These are phyloP conservation scores for Gallinago jamesoni DNA, from an alignment of 2,113 vertebrate species.

Conservation along the genomic window DNA sequence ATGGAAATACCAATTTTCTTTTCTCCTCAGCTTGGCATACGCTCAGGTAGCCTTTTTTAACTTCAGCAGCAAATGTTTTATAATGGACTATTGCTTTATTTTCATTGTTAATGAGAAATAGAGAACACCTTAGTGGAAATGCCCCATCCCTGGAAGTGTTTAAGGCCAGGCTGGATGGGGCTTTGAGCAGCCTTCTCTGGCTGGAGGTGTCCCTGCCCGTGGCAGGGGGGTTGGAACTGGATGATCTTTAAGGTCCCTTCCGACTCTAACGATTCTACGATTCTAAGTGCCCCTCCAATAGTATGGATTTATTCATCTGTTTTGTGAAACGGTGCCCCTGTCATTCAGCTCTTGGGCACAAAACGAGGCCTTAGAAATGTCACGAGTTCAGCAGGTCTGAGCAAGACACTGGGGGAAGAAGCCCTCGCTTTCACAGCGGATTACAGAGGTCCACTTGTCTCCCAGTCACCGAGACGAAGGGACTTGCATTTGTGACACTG, in stretches of 20 bases:
- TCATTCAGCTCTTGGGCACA: not conserved
- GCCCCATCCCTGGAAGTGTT: too few relatives aligned
- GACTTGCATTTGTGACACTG: not conserved
- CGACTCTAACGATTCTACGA: too few relatives aligned
- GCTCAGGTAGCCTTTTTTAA: not conserved
- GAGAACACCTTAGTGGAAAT: not conserved
- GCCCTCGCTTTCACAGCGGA: not conserved
- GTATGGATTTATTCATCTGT: not conserved
- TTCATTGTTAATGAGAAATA: not conserved
- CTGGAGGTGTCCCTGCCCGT: too few relatives aligned
- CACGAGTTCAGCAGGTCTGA: not conserved
- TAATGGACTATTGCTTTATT: not conserved
- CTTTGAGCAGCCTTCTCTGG: too few relatives aligned
- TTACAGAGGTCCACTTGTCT: not conserved
- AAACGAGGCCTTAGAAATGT: not conserved
- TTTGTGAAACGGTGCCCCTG: not conserved
- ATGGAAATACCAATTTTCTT: not conserved
- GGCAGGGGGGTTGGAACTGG: too few relatives aligned
- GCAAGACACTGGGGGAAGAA: not conserved
- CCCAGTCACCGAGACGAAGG: rapidly evolving
- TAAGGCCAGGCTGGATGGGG: too few relatives aligned
- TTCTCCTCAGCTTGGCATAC: not conserved
- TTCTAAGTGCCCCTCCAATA: too few relatives aligned
- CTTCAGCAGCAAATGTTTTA: not conserved
- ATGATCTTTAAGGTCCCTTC: too few relatives aligned